Percentiles rank a stretch among this genome's conserved stretches.
phyloP scores from a whole-genome alignment of 2,797 vertebrate genomes.

The Sphenopsis melanotis region DNA sequence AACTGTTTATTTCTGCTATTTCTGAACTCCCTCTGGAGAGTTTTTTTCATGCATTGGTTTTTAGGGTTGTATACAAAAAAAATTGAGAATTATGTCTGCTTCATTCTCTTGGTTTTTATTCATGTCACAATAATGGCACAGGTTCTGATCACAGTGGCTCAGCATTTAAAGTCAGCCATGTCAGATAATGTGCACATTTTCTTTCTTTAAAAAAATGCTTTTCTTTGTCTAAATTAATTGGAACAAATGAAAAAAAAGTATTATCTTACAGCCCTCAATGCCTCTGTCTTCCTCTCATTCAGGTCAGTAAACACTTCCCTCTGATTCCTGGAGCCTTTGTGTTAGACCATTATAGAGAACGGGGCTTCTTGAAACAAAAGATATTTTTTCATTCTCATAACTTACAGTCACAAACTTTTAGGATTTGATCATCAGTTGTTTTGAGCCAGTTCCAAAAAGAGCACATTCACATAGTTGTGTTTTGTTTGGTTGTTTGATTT shows the following conservation, averaged over 20 bases:
- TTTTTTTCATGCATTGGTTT: background rate
- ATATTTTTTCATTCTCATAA: background rate
- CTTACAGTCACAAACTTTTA: background rate
- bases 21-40: background rate
- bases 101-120: background rate
- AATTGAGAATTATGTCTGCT: background rate
- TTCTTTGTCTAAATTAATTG: background rate
- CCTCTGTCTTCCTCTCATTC: background rate
- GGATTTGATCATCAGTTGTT: background rate
- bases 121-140: background rate
- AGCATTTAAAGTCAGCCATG: background rate
- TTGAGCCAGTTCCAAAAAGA: background rate
- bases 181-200: background rate
- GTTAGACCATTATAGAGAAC: background rate
- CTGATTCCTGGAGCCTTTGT: background rate
- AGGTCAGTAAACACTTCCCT: background rate
- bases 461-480: background rate
- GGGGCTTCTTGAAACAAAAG: background rate
- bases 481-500: fast-evolving
- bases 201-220: background rate
- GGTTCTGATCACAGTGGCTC: background rate
- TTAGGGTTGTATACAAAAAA: background rate
- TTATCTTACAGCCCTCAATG: background rate
- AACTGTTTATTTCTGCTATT: background rate
- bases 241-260: background rate